phyloP scores from a whole-genome alignment of 2,888 invertebrate genomes.

The Microchrysa polita region DNA sequence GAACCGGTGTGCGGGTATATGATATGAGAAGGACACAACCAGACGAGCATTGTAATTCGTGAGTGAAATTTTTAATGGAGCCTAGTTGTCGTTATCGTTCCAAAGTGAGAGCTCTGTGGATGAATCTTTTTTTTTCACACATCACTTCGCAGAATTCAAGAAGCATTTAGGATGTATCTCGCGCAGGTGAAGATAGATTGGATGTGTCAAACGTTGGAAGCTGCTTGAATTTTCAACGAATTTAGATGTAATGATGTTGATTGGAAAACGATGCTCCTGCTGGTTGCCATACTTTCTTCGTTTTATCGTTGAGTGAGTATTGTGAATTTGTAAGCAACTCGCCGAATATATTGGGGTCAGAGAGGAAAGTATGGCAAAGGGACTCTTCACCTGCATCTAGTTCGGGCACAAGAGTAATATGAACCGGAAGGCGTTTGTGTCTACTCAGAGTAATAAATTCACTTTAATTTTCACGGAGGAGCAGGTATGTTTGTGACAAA shows the following conservation, averaged over 20 bases:
- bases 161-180: neutral
- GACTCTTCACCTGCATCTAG: slow-evolving; percentile 8
- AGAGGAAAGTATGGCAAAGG: no score
- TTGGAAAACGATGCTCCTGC: no score
- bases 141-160: neutral
- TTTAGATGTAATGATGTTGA: no score
- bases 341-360: no score
- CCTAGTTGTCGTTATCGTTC: neutral
- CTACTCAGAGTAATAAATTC: slow-evolving; percentile 22
- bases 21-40: no score
- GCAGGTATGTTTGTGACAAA: slow-evolving; percentile 24
- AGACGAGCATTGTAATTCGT: slow-evolving; percentile 8
- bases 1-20: neutral
- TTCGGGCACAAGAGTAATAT: slow-evolving; percentile 17
- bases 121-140: no score
- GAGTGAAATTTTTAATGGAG: slow-evolving; percentile 35
- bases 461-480: slow-evolving; percentile 32
- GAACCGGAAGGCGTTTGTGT: slow-evolving; percentile 36
- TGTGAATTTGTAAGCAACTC: no score
- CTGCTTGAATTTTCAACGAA: no score
- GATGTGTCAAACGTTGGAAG: neutral
- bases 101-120: no score
- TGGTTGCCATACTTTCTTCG: no score
- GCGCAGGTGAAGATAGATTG: neutral
- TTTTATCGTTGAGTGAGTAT: no score